A percentile compares a stretch with the other conserved stretches of the same genome.
These are phyloP conservation scores for Coptodon bakossiorum DNA, from an alignment of 2,113 vertebrate species.

Conservation along the genomic window DNA sequence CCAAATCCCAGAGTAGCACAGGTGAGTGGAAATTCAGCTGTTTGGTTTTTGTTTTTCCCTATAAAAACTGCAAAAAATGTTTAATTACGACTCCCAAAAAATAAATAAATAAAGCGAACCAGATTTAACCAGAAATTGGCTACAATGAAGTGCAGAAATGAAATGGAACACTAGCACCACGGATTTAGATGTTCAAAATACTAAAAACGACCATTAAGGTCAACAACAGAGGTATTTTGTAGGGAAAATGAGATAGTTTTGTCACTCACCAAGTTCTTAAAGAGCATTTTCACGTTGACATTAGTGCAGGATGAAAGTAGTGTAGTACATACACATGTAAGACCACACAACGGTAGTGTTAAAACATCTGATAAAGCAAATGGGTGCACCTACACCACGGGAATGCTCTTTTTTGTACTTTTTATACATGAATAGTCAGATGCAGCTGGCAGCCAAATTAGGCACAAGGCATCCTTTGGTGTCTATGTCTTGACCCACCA, in stretches of 20 bases:
- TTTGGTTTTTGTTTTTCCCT: not conserved
- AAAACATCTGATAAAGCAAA: not conserved
- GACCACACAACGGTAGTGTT: not conserved
- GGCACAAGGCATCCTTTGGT: not conserved
- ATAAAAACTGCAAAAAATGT: not conserved
- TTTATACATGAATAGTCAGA: not conserved
- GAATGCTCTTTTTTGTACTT: not conserved
- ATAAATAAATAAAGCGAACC: not conserved
- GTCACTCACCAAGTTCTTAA: not conserved
- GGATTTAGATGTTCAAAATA: not conserved
- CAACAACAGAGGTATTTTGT: not conserved
- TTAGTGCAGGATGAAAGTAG: not conserved
- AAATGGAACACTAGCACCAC: not conserved
- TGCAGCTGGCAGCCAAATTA: not conserved
- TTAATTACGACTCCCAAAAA: not conserved
- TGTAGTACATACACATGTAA: not conserved
- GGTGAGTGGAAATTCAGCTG: not conserved
- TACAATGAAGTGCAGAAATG: not conserved
- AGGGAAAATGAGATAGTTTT: not conserved
- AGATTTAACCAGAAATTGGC: not conserved
- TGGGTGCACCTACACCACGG: not conserved
- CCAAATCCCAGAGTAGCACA: not conserved
- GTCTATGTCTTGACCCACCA: not conserved
- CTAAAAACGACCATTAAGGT: not conserved
- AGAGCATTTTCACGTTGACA: not conserved